Evolutionary conservation across 2,113 vertebrate species (phyloP).

Genomic region (Heterochromis multidens): DNA sequence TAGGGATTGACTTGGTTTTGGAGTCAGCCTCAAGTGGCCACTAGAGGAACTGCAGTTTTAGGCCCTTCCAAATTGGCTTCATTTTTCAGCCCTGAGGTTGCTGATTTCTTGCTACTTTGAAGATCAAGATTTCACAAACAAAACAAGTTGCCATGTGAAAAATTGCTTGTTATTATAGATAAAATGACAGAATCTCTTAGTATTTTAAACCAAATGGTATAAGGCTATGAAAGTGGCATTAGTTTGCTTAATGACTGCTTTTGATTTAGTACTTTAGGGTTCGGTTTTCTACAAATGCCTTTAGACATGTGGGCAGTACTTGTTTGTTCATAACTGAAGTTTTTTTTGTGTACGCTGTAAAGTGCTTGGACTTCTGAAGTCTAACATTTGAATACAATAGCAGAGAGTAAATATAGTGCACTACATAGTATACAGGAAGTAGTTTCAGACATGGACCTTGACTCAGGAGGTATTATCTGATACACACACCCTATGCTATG

Average conservation of each 20-base stretch:
- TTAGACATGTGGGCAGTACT: background rate
- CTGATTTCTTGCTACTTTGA: background rate
- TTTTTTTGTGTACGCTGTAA: background rate
- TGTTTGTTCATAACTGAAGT: background rate
- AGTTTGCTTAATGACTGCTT: background rate
- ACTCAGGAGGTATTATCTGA: background rate
- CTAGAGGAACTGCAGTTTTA: background rate
- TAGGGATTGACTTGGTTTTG: background rate
- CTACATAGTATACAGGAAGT: background rate
- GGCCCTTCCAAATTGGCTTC: background rate
- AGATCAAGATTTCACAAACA: background rate
- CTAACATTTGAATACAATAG: background rate
- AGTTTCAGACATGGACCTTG: background rate
- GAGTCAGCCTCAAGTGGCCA: background rate
- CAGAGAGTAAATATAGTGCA: background rate
- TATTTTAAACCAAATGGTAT: background rate
- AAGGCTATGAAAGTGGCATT: background rate
- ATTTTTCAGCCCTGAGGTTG: background rate
- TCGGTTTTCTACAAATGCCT: background rate
- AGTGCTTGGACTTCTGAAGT: background rate
- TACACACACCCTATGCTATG: background rate
- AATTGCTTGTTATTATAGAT: background rate
- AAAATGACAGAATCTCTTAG: background rate
- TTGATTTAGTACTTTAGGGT: background rate
- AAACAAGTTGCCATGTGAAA: background rate